Percentiles rank a stretch among this genome's conserved stretches.
Conservation (phyloP, 2,113 vertebrate genomes). For the Catharus fuscescens region DNA sequence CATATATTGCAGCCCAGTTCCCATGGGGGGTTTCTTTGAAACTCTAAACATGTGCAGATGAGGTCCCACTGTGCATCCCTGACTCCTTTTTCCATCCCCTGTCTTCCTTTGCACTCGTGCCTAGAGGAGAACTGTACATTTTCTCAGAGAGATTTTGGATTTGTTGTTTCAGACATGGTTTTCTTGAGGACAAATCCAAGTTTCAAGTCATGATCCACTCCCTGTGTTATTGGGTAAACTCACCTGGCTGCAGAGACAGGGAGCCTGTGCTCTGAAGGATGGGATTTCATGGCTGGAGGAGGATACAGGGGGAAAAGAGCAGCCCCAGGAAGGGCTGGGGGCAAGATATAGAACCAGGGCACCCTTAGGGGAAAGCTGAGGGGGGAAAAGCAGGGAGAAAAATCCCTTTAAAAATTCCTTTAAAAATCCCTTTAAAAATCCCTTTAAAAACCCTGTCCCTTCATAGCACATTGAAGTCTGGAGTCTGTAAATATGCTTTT, state of each 20-base stretch:
- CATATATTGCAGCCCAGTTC: background rate
- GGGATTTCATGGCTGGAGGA: background rate
- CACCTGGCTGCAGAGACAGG: background rate
- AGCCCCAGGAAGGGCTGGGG: background rate
- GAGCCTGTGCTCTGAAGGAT: background rate
- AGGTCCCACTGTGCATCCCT: background rate
- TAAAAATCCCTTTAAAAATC: background rate
- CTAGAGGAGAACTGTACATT: background rate
- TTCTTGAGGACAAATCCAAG: background rate
- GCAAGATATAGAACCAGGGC: background rate
- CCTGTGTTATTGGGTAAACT: background rate
- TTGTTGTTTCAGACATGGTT: background rate
- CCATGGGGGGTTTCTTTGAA: too few species aligned
- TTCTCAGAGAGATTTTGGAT: background rate
- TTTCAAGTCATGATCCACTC: background rate
- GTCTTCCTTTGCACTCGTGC: rapidly evolving
- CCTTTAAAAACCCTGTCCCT: background rate
- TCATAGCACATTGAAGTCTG: background rate
- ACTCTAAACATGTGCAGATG: rapidly evolving
- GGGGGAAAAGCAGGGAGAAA: background rate
- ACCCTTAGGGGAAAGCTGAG: background rate
- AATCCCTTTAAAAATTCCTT: background rate
- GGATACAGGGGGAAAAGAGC: background rate
- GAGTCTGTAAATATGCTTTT: slow-evolving; percentile 36
- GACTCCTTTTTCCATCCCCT: background rate